Evolutionary conservation across 2,888 invertebrate genomes (phyloP), one percentile per base, ranked within the genome.

Genomic region (Rhaphigaster nebulosa): DNA sequence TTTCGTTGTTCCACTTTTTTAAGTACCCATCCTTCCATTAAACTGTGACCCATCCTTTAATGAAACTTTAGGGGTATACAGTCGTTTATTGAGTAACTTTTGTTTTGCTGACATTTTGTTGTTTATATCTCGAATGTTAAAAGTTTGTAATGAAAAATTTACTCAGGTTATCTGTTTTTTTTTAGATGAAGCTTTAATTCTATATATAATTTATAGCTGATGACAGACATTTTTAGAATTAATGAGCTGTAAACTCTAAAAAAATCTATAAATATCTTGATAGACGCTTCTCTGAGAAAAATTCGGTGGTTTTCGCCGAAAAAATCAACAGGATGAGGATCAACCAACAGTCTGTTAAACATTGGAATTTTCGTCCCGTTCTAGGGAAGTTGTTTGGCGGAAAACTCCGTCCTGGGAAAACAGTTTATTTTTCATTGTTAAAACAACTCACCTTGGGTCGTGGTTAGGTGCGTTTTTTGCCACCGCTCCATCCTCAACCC

Each of bases 361-460:
- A 65, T 65, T 15, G 65, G 18, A 65, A 80, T 41, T 38, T 80
- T 26, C 26, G 5, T 26, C 80, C 12, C 80, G 41, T 26, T 26
- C 41, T 26, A 41, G 80, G 26, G 41, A 80, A 80, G 38, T 80
- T 80, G 80, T 65, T 65, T 65, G 80, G 45, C 41, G 6, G 80
- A 80, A 80, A 80, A 80, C 26, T 80, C 80, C 13, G 41, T 80
- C 26, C 80, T 26, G 80, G 80, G 80, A 38, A 80, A 80, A 80
- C 41, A 41, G 80, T 80, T 80, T 80, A 80, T 80, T 80, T 80
- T 80, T 45, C 80, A 80, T 80, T 38, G 80, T 80, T 65, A 65
- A 65, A 65, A 65, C 65, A 65, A 80, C 45, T 80, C 80, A 80
- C 23, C 80, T 45, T 41, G 26, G 41, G 41, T 80, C 13, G 23